Percentiles rank a stretch among this genome's conserved stretches.
These are phyloP conservation scores for Epicauta chinensis DNA, from an alignment of 1,140 invertebrate species.

Conservation along the genomic window DNA sequence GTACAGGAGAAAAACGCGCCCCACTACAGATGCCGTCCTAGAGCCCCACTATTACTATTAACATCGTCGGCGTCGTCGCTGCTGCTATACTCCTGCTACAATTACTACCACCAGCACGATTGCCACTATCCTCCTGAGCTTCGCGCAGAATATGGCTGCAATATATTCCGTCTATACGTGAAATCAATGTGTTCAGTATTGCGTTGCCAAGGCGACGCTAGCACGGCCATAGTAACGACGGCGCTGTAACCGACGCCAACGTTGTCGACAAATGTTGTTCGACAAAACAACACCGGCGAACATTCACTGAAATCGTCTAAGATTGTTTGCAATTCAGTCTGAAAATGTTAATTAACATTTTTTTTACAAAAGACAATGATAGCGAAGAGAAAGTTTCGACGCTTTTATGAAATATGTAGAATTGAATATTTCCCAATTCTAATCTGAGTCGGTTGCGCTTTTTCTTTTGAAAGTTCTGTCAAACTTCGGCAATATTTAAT, in stretches of 20 bases:
- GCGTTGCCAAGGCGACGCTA: conserved; percentile 32
- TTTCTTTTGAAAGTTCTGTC: too few relatives aligned
- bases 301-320: too few relatives aligned
- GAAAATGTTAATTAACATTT: too few relatives aligned
- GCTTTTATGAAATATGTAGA: too few relatives aligned
- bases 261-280: too few relatives aligned
- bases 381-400: too few relatives aligned
- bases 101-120: background rate
- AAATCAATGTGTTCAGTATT: conserved; percentile 41
- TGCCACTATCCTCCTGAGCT: conserved; percentile 8
- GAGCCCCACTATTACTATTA: conserved; percentile 4
- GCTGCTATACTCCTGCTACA: too few relatives aligned
- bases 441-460: too few relatives aligned
- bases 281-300: conserved; percentile 8
- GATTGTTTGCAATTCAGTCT: too few relatives aligned
- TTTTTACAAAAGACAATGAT: too few relatives aligned
- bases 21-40: conserved; percentile 2
- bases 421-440: too few relatives aligned
- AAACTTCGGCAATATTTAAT: too few relatives aligned
- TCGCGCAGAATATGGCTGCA: conserved; percentile 36
- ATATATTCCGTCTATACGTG: conserved; percentile 44
- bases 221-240: conserved; percentile 29
- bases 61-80: background rate
- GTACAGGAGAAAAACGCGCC: background rate
- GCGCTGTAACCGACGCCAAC: conserved; percentile 30